Percentiles rank a stretch among this genome's conserved stretches.
Conservation (phyloP, 1,140 invertebrate species). For the Plutomurus gul region DNA sequence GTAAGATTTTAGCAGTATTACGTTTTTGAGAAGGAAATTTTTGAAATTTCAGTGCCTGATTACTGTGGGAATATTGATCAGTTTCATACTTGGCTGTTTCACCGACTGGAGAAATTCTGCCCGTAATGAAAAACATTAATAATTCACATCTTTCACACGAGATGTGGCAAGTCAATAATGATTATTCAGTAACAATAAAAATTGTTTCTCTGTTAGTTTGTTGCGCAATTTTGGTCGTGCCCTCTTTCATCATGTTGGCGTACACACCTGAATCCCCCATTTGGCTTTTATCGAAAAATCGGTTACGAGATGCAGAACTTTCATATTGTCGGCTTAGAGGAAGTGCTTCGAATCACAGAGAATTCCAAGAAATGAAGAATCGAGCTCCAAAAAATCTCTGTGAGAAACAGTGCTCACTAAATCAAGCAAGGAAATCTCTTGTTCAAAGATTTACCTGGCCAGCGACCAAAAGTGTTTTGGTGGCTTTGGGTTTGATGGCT, state of each 20-base stretch:
- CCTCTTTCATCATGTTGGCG: conserved; percentile 34
- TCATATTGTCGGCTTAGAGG: conserved; percentile 11
- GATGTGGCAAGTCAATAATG: too few species aligned
- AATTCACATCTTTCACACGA: too few species aligned
- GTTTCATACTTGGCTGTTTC: conserved; percentile 39
- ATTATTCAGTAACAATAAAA: too few species aligned
- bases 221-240: conserved; percentile 25
- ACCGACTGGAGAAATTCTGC: conserved; percentile 38
- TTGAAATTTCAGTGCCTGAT: conserved; percentile 42
- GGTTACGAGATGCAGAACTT: background rate
- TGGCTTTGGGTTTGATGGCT: conserved; percentile 36
- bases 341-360: background rate
- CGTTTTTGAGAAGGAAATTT: background rate
- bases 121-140: too few species aligned
- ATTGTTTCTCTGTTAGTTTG: too few species aligned
- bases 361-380: background rate
- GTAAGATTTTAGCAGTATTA: background rate
- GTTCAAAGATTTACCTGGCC: background rate
- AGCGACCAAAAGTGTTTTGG: conserved; percentile 24
- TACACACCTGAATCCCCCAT: conserved; percentile 45
- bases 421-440: background rate
- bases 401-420: background rate
- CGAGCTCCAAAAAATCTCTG: background rate
- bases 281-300: conserved; percentile 39
- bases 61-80: conserved; percentile 39